Conservation (phyloP, 2,797 vertebrate species). For the Hapalemur alaotrensis region DNA sequence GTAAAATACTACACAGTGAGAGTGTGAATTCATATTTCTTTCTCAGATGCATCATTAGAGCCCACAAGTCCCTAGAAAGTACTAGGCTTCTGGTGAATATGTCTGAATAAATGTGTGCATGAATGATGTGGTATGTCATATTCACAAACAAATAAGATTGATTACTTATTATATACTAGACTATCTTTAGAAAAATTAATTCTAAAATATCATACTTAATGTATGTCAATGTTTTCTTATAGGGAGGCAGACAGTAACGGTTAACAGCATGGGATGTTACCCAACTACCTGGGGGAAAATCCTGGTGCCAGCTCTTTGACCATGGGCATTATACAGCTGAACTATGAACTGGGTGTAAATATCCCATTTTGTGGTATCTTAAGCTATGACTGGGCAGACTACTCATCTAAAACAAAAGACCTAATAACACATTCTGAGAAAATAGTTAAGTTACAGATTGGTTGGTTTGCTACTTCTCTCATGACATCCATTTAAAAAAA, state of each 20-base stretch:
- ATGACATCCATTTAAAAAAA: neutral
- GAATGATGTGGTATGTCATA: neutral
- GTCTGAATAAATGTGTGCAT: neutral
- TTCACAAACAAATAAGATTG: neutral
- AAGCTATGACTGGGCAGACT: accelerated
- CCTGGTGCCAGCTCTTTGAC: neutral
- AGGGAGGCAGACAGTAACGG: neutral
- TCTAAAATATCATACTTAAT: neutral
- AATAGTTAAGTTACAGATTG: neutral
- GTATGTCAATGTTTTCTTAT: neutral
- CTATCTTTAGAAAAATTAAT: neutral
- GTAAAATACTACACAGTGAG: neutral
- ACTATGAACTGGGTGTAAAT: neutral
- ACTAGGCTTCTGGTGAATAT: neutral
- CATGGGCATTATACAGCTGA: neutral
- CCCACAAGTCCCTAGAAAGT: neutral
- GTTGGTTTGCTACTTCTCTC: neutral
- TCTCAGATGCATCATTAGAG: neutral
- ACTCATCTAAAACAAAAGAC: neutral
- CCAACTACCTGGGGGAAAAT: neutral
- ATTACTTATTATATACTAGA: too few species aligned
- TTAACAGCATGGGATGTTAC: accelerated
- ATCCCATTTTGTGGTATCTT: neutral
- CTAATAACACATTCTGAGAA: neutral
- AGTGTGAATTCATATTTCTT: neutral